Evolutionary conservation across 2,113 vertebrate species (phyloP).

Genomic region (Platysteira castanea): DNA sequence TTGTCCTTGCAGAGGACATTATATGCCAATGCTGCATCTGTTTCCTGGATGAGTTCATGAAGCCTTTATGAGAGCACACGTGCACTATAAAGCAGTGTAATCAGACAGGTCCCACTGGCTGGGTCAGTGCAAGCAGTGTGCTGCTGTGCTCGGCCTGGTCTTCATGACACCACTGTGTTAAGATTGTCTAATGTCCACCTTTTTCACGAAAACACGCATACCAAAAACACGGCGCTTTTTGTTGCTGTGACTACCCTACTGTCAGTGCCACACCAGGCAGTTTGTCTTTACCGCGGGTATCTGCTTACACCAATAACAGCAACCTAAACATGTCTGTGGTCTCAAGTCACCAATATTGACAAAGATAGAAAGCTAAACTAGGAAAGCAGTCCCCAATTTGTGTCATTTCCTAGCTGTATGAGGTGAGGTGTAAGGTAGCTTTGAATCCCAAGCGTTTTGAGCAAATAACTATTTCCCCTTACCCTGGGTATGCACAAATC

Average conservation of each 20-base stretch:
- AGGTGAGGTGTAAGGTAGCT: neutral
- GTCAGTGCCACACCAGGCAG: no score
- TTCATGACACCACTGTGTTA: neutral
- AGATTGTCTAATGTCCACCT: neutral
- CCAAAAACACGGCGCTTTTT: neutral
- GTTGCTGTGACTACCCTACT: neutral
- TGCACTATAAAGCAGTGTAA: neutral
- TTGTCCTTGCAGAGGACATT: conserved; percentile 12
- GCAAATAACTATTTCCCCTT: neutral
- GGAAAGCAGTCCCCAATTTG: neutral
- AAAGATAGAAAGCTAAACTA: neutral
- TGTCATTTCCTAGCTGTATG: neutral
- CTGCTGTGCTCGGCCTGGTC: neutral
- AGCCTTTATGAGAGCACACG: neutral
- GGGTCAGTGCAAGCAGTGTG: neutral
- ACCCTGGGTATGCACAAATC: neutral
- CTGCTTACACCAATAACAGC: neutral
- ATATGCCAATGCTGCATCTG: neutral
- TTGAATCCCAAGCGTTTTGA: neutral
- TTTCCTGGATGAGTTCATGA: conserved; percentile 11
- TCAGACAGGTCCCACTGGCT: neutral
- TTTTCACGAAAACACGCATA: neutral
- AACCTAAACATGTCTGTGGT: fast-evolving
- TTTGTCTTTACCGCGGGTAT: neutral
- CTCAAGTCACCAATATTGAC: neutral